Evolutionary conservation across 2,797 vertebrate genomes (phyloP).

Genomic region (Eurystomus glaucurus): DNA sequence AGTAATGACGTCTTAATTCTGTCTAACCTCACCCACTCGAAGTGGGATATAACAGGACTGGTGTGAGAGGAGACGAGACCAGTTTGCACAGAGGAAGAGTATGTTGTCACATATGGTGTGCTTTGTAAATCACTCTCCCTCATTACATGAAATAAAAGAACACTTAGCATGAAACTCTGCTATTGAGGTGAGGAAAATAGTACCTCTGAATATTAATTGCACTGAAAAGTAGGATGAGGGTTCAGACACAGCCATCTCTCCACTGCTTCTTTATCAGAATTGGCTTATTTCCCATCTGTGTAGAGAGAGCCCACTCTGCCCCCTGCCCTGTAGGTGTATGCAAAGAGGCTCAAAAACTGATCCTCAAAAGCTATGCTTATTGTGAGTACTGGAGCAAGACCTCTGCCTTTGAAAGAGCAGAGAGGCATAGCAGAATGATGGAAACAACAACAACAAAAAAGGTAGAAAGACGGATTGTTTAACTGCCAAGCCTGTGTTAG

Average conservation of each 20-base stretch:
- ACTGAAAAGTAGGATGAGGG: neutral
- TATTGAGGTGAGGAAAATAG: neutral
- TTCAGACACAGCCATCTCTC: neutral
- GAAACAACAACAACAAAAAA: neutral
- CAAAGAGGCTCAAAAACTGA: neutral
- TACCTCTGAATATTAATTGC: neutral
- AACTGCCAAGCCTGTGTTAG: neutral
- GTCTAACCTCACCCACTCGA: neutral
- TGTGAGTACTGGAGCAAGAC: neutral
- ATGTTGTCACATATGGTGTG: neutral
- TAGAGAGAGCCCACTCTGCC: neutral
- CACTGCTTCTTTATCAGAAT: neutral
- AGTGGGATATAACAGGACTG: neutral
- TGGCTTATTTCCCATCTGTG: neutral
- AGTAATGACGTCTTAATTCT: neutral
- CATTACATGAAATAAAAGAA: neutral
- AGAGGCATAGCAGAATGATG: neutral
- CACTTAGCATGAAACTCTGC: neutral
- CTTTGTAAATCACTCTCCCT: neutral
- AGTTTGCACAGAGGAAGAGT: neutral
- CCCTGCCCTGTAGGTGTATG: rapidly evolving
- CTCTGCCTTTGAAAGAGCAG: neutral
- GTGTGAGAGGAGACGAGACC: neutral
- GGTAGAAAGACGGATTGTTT: neutral
- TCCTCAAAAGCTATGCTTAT: neutral